phyloP scores from a whole-genome alignment of 2,797 vertebrate species.

The Hyperoplus lanceolatus region DNA sequence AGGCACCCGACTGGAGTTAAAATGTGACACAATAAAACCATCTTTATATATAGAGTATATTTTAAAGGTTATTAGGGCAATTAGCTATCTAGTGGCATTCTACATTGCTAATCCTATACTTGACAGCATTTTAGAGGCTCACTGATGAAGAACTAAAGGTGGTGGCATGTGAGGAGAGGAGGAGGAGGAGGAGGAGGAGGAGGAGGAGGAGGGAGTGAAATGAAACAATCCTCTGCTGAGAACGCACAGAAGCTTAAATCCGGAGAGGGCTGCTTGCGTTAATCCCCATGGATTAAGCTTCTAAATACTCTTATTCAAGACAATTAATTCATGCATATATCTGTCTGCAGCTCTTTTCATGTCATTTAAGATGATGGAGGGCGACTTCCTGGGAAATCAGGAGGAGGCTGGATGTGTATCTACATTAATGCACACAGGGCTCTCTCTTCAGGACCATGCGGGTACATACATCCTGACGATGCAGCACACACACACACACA shows the following conservation, averaged over 20 bases:
- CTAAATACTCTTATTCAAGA: conserved; percentile 87
- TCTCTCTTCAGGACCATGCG: conserved; percentile 66
- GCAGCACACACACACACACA: conserved; percentile 25
- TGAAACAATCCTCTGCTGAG: conserved; percentile 81
- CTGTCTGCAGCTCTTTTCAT: conserved; percentile 82
- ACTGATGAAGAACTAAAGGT: conserved; percentile 76
- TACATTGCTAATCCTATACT: conserved; percentile 75
- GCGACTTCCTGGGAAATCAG: conserved; percentile 82
- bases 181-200: conserved; percentile 60
- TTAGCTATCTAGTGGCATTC: conserved; percentile 71
- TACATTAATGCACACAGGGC: conserved; percentile 82
- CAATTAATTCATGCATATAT: conserved; percentile 88
- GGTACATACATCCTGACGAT: conserved; percentile 65
- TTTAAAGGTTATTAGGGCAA: conserved; percentile 65
- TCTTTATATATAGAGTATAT: conserved; percentile 27
- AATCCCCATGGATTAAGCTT: conserved; percentile 86
- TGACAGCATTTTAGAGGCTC: conserved; percentile 79
- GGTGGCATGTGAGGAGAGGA: conserved; percentile 65
- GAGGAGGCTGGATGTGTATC: conserved; percentile 70
- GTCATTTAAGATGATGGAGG: conserved; percentile 81
- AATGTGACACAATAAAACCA: conserved; percentile 47
- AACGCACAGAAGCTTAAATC: conserved; percentile 81
- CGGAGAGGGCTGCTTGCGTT: conserved; percentile 78
- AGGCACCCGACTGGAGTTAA: conserved; percentile 17
- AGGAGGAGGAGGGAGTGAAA: conserved; percentile 54